Conservation (phyloP, 2,113 vertebrate species). For the Eptatretus burgeri region DNA sequence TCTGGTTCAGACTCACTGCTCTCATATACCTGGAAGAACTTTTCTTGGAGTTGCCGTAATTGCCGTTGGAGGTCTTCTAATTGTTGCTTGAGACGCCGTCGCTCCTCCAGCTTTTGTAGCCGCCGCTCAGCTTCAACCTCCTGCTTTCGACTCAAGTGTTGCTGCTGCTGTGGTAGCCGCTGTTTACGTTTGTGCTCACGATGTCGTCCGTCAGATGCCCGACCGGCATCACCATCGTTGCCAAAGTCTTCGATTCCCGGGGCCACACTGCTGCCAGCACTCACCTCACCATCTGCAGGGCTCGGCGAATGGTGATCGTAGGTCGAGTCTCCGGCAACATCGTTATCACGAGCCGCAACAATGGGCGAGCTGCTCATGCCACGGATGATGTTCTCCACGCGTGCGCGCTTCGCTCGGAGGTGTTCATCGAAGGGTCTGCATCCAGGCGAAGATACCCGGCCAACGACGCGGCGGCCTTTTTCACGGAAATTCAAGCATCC, state of each 20-base stretch:
- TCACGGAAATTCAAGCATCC: not conserved
- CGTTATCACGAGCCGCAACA: constrained; percentile 49
- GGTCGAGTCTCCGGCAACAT: constrained; percentile 11
- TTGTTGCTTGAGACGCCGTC: constrained; percentile 84
- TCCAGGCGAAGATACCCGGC: not conserved
- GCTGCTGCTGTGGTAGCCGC: constrained; percentile 87
- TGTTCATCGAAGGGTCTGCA: constrained; percentile 66
- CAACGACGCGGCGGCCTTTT: not conserved
- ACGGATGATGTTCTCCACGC: constrained; percentile 94
- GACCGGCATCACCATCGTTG: too few relatives aligned
- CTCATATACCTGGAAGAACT: constrained; percentile 99
- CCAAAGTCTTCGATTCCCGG: too few relatives aligned
- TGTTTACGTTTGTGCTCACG: constrained; percentile 97
- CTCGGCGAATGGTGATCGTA: not conserved
- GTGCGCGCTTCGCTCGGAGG: constrained; percentile 81
- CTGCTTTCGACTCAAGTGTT: constrained; percentile 54
- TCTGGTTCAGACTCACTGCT: constrained; percentile 91
- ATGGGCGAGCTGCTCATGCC: constrained; percentile 96
- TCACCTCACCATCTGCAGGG: constrained; percentile 19
- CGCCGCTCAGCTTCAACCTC: constrained; percentile 79
- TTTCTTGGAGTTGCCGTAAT: constrained; percentile 94
- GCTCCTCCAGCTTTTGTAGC: constrained; percentile 76
- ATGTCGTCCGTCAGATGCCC: not conserved
- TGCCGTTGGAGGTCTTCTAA: constrained; percentile 99
- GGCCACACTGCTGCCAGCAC: constrained; percentile 11